Evolutionary conservation across 2,113 vertebrate genomes (phyloP).

Genomic region (Gila orcuttii): DNA sequence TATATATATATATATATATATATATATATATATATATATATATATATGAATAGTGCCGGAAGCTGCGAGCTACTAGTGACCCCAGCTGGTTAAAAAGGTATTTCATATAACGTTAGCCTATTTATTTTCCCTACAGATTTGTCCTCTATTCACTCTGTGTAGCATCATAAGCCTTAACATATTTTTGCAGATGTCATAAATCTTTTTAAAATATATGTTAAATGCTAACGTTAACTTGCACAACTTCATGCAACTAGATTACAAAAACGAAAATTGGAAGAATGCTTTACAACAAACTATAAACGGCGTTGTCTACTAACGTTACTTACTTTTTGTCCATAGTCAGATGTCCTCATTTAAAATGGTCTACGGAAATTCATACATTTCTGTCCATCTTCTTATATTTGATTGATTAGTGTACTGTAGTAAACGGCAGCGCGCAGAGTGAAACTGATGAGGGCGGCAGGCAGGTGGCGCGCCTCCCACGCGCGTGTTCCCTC

Average conservation of each 20-base stretch:
- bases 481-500: conserved; percentile 14
- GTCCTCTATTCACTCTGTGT: neutral
- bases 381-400: neutral
- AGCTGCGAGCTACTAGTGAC: conserved; percentile 36
- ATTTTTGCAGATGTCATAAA: neutral
- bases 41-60: too few species aligned
- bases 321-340: conserved; percentile 29
- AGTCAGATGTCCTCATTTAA: neutral
- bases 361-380: neutral
- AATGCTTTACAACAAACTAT: neutral
- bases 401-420: neutral
- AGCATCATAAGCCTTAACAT: neutral
- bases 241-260: neutral
- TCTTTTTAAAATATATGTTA: neutral
- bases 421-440: conserved; percentile 7
- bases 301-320: neutral
- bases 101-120: neutral
- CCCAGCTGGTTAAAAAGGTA: conserved; percentile 32
- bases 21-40: too few species aligned
- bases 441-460: neutral
- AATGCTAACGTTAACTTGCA: too few species aligned
- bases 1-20: too few species aligned
- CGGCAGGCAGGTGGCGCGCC: conserved; percentile 6
- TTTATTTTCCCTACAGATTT: neutral
- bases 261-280: too few species aligned